phyloP scores from a whole-genome alignment of 2,113 vertebrate species.

The Chaetorhynchus papuensis region DNA sequence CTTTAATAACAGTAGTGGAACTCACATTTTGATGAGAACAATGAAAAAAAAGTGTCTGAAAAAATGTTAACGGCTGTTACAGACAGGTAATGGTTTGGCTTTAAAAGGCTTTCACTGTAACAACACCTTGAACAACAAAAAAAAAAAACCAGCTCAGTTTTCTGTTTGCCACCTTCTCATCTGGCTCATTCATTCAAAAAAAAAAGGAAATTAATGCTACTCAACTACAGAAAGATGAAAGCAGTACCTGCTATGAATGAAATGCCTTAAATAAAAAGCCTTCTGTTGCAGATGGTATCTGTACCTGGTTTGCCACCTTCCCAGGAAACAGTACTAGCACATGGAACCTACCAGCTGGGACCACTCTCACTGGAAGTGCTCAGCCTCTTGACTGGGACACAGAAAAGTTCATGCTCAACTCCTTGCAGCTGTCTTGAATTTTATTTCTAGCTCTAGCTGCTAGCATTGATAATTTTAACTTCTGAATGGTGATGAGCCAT shows the following conservation, averaged over 20 bases:
- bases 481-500: background rate
- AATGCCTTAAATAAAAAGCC: background rate
- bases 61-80: background rate
- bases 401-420: background rate
- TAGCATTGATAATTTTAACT: background rate
- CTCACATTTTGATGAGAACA: background rate
- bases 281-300: background rate
- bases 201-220: background rate
- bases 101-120: background rate
- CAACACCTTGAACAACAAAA: background rate
- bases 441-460: background rate
- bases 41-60: conserved; percentile 1
- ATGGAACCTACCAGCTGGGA: background rate
- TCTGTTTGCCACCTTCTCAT: background rate
- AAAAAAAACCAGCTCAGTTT: background rate
- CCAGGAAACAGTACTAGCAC: background rate
- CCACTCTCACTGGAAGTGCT: background rate
- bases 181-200: background rate
- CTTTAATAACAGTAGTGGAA: conserved; percentile 1
- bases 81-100: background rate
- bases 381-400: background rate
- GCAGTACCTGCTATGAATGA: background rate
- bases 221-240: background rate
- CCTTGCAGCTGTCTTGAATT: background rate
- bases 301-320: conserved; percentile 1